Evolutionary conservation across 1,140 invertebrate genomes (phyloP).

Genomic region (Oedothorax gibbosus): DNA sequence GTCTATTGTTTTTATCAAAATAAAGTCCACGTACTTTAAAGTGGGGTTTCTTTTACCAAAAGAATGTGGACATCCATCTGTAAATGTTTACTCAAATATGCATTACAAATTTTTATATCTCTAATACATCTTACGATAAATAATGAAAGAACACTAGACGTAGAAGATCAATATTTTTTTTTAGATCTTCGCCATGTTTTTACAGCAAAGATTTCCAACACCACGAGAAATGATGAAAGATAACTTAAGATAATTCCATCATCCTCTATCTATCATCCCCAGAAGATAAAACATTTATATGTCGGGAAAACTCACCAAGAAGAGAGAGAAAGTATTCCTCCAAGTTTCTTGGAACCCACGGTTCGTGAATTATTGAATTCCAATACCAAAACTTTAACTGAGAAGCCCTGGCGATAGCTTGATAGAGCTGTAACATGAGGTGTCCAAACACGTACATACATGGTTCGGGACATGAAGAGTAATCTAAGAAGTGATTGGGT

Average conservation of each 20-base stretch:
- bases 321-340: slow-evolving; percentile 15
- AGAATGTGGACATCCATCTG: too few relatives aligned
- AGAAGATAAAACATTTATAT: slow-evolving; percentile 23
- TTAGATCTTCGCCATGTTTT: not conserved
- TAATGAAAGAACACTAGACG: too few relatives aligned
- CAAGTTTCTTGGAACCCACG: not conserved
- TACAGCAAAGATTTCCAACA: not conserved
- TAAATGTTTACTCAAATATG: too few relatives aligned
- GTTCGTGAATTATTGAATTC: slow-evolving; percentile 32
- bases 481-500: not conserved
- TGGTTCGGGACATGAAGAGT: not conserved
- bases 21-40: too few relatives aligned
- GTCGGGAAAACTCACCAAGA: not conserved
- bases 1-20: too few relatives aligned
- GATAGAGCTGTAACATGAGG: too few relatives aligned
- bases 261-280: not conserved
- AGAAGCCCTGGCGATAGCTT: not conserved
- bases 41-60: too few relatives aligned
- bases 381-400: slow-evolving; percentile 10
- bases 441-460: not conserved
- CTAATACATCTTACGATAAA: too few relatives aligned
- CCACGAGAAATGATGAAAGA: not conserved
- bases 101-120: too few relatives aligned
- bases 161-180: not conserved
- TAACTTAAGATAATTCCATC: slow-evolving; percentile 4